Conservation (phyloP, 2,888 invertebrate species). For the Meandrusa payeni region DNA sequence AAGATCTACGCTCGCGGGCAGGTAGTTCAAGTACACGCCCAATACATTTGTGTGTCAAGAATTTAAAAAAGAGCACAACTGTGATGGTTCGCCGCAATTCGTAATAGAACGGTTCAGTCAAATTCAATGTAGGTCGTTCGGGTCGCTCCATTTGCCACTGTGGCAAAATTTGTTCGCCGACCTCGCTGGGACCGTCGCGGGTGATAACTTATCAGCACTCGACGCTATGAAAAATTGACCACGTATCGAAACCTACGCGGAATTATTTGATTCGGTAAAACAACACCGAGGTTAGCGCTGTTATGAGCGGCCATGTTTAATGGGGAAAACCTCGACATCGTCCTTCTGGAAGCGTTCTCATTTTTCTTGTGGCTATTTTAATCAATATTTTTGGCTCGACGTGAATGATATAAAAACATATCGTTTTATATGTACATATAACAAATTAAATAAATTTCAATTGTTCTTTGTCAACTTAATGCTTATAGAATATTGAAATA, state of each 20-base stretch:
- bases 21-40: conserved; percentile 22
- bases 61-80: conserved; percentile 54
- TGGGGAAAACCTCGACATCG: conserved; percentile 19
- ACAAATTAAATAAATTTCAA: too few relatives aligned
- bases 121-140: conserved; percentile 72
- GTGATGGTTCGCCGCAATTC: conserved; percentile 68
- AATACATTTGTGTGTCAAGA: conserved; percentile 41
- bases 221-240: conserved; percentile 40
- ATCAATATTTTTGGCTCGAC: conserved; percentile 18
- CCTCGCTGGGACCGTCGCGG: conserved; percentile 63
- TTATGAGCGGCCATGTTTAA: conserved; percentile 18
- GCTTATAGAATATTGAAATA: too few relatives aligned
- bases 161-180: conserved; percentile 73
- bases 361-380: conserved; percentile 15
- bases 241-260: conserved; percentile 26
- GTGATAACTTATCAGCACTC: conserved; percentile 65
- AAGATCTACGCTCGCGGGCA: conserved; percentile 4
- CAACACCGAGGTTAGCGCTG: conserved; percentile 15
- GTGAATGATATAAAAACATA: too few relatives aligned
- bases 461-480: too few relatives aligned
- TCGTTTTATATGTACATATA: too few relatives aligned
- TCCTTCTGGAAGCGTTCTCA: conserved; percentile 20
- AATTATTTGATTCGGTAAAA: conserved; percentile 17
- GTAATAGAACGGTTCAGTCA: conserved; percentile 66
- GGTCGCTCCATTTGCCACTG: conserved; percentile 72